Base-by-base conservation (phyloP, 2,888 invertebrate genomes). In the Eugnorisma glareosa region DNA sequence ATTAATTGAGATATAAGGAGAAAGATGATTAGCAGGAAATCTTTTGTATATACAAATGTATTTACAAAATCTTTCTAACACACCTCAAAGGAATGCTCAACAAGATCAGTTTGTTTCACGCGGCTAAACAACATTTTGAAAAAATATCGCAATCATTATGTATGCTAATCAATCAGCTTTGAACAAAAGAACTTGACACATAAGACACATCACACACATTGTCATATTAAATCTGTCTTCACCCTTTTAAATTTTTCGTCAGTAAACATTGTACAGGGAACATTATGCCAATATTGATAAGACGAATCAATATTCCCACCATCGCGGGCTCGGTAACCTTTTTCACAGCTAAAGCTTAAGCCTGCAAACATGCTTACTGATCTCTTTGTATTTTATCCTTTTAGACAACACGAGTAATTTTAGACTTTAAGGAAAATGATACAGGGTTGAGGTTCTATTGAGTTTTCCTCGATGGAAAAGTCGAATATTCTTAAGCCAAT, bases 301-400 rank as follows among this genome's bases (percentile, higher is more conserved):
- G 89, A 87, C 83, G 90, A 93, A 93, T 94, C 94, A 92, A 93
- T 94, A 93, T 94, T 94, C 93, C 91, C 92, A 94, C 93, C 92
- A 92, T 91, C 90, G 88, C 85, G 78, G 88, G 84, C 92, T 90
- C 85, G 79, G 91, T 90, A 93, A 93, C 92, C 93, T 92, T 93
- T 93, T 92, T 92, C 92, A 90, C 92, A 91, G 92, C 92, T 91
- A 89, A 90, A 89, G 90, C 89, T 90, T 89, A 89, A 92, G 87
- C 88, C 90, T 88, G 91, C 91, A 92, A 93, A 93, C 91, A 92
- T 89, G 90, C 91, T 92, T 90, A 92, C 91, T 86, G 90, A 92
- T 92, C 91, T 92, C 89, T 91, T 92, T 93, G 91, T 91, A 90
- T 91, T 92, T 90, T 89, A 90, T 90, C 87, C 89, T 71, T 71